A percentile compares a stretch with the other conserved stretches of the same genome.
Conservation (phyloP, 2,113 vertebrate species). For the Bos taurus region DNA sequence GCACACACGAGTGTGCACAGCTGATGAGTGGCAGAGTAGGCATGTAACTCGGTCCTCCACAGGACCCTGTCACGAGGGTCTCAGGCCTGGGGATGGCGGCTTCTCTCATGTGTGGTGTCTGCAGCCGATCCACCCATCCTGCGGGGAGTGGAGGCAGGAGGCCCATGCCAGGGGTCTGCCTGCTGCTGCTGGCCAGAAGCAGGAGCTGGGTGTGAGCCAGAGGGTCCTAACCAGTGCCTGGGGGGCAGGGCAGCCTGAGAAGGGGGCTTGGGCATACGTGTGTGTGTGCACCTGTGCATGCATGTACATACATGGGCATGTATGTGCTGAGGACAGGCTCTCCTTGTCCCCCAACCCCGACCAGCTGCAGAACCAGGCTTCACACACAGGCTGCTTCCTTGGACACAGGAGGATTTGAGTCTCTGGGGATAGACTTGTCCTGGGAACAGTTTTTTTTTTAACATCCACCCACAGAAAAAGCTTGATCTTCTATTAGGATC, state of each 20-base stretch:
- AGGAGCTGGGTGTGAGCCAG: neutral
- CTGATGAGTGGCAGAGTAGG: neutral
- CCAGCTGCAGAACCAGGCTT: neutral
- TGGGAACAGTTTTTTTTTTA: neutral
- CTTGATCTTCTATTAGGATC: neutral
- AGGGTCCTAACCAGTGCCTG: neutral
- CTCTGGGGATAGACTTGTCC: neutral
- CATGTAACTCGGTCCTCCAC: neutral
- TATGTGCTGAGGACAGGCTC: neutral
- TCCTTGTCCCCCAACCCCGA: accelerated
- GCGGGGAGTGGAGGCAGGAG: neutral
- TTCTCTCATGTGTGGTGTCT: neutral
- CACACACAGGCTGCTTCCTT: neutral
- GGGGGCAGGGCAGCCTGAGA: neutral
- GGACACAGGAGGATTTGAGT: neutral
- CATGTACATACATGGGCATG: neutral
- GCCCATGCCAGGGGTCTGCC: neutral
- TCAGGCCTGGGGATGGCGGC: neutral
- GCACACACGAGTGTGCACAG: neutral
- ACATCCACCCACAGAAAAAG: neutral
- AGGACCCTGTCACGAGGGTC: neutral
- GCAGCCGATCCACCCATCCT: neutral
- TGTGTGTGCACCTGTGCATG: neutral
- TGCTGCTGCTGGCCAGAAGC: neutral
- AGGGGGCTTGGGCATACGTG: neutral